Evolutionary conservation across 1,140 invertebrate genomes (phyloP).

Genomic region (Stegodyphus dumicola): DNA sequence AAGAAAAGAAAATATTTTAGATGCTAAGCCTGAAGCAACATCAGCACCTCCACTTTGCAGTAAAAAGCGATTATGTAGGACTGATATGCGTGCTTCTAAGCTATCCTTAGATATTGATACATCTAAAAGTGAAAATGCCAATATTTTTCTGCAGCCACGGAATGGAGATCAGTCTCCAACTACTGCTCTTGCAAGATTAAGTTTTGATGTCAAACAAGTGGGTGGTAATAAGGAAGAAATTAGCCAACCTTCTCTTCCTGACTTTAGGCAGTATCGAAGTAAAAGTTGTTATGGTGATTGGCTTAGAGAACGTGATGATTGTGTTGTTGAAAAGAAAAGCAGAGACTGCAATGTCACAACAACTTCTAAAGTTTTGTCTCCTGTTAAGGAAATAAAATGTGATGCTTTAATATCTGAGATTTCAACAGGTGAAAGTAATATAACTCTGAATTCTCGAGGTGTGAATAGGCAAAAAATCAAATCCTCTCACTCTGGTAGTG

Average conservation of each 20-base stretch:
- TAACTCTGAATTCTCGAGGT: not conserved
- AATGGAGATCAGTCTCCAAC: slow-evolving; percentile 68
- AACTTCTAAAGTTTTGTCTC: slow-evolving; percentile 16
- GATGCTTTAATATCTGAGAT: slow-evolving; percentile 29
- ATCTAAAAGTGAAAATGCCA: not conserved
- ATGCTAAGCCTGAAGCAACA: slow-evolving; percentile 52
- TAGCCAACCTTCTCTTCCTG: not conserved
- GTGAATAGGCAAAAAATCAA: not conserved
- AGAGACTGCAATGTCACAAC: slow-evolving; percentile 10
- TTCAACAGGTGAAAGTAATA: slow-evolving; percentile 5
- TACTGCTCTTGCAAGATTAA: slow-evolving; percentile 68
- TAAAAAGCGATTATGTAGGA: slow-evolving; percentile 37
- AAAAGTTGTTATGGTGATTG: slow-evolving; percentile 33
- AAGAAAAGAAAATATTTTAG: not conserved
- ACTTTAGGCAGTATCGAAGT: slow-evolving; percentile 22
- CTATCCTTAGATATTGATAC: slow-evolving; percentile 23
- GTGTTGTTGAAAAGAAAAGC: not conserved
- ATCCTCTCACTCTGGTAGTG: not conserved
- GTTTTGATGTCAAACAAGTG: slow-evolving; percentile 65
- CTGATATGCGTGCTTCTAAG: slow-evolving; percentile 21
- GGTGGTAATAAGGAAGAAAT: not conserved
- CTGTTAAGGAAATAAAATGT: slow-evolving; percentile 42
- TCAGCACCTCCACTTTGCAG: slow-evolving; percentile 12
- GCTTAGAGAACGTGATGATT: not conserved
- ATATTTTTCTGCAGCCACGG: not conserved